Evolutionary conservation across 2,888 invertebrate species (phyloP).

Genomic region (Psylliodes chrysocephalus): DNA sequence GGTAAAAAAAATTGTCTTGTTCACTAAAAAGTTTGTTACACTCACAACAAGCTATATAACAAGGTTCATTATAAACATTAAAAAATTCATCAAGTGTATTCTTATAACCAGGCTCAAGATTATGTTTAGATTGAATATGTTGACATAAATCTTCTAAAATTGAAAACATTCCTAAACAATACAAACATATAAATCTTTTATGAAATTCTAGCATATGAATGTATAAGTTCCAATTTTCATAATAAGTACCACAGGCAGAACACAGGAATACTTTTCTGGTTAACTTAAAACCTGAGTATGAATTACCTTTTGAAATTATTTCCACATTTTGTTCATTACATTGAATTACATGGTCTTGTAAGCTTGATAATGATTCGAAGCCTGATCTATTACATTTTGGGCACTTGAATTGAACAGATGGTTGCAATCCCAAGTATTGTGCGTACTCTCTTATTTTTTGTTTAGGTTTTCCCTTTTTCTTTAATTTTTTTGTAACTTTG

Average conservation of each 20-base stretch:
- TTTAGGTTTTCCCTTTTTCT: conserved; percentile 52
- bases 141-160: conserved; percentile 81
- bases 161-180: conserved; percentile 85
- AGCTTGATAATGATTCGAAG: conserved; percentile 72
- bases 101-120: conserved; percentile 77
- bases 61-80: conserved; percentile 72
- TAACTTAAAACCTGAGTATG: conserved; percentile 70
- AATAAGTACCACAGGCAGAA: conserved; percentile 84
- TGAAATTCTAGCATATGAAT: conserved; percentile 86
- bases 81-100: conserved; percentile 76
- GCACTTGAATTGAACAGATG: conserved; percentile 78
- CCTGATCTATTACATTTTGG: conserved; percentile 77
- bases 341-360: conserved; percentile 76
- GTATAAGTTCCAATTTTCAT: conserved; percentile 88
- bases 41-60: conserved; percentile 82
- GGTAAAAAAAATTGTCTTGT: conserved; percentile 79
- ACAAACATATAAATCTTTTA: conserved; percentile 82
- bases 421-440: conserved; percentile 77
- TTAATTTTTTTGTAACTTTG: conserved; percentile 34
- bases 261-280: conserved; percentile 85
- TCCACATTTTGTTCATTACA: conserved; percentile 64
- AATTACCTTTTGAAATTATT: conserved; percentile 60
- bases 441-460: conserved; percentile 70
- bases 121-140: conserved; percentile 82
- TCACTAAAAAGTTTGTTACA: conserved; percentile 84